A percentile compares a stretch with the other conserved stretches of the same genome.
phyloP scores from a whole-genome alignment of 1,140 invertebrate genomes.

The Globodera rostochiensis region DNA sequence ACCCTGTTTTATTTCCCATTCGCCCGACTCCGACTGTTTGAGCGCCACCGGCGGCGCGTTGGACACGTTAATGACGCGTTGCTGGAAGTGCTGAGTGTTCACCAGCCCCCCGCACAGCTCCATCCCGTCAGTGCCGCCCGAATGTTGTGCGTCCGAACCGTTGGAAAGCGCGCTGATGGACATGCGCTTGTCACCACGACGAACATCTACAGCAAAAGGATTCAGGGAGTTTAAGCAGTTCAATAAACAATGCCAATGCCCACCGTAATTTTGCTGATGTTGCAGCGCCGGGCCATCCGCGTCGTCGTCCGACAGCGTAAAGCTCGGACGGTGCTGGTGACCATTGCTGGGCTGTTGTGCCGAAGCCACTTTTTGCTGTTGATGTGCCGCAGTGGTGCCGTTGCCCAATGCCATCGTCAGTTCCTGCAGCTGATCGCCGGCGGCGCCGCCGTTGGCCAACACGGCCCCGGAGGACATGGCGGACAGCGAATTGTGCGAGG shows the following conservation, averaged over 20 bases:
- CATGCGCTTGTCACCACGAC: conserved; percentile 28
- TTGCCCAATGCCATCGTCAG: background rate
- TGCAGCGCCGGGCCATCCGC: background rate
- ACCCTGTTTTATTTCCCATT: conserved; percentile 65
- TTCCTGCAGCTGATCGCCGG: background rate
- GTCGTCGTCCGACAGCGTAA: background rate
- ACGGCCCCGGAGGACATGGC: background rate
- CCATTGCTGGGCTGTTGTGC: background rate
- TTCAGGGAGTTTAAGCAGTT: too few species aligned
- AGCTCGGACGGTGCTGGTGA: background rate
- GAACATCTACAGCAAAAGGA: conserved; percentile 24
- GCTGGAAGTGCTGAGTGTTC: conserved; percentile 28
- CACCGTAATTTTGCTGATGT: conserved; percentile 1
- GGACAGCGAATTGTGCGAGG: conserved; percentile 31
- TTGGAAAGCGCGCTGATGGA: conserved; percentile 20
- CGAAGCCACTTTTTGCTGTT: too few species aligned
- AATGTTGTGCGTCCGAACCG: conserved; percentile 11
- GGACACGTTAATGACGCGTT: conserved; percentile 64
- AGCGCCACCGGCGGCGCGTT: conserved; percentile 64
- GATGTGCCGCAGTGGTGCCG: background rate
- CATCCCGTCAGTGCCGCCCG: conserved; percentile 8
- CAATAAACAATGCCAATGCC: too few species aligned
- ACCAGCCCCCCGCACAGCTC: conserved; percentile 22
- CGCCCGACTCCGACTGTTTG: conserved; percentile 59
- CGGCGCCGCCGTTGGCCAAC: background rate